Evolutionary conservation across 2,113 vertebrate species (phyloP).

Genomic region (Centropus unirufus): DNA sequence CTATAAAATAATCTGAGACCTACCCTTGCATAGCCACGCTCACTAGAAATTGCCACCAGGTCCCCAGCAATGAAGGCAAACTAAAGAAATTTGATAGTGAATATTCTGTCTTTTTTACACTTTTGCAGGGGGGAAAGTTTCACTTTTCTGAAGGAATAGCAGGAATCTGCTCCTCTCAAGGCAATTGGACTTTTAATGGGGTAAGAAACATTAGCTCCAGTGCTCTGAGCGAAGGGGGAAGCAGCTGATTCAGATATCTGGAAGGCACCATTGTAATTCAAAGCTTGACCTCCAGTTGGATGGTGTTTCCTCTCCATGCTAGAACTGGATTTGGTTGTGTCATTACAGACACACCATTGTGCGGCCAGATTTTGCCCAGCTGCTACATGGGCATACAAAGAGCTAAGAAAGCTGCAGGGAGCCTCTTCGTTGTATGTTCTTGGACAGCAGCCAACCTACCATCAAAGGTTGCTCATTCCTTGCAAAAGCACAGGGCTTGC

Average conservation of each 20-base stretch:
- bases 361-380: constrained; percentile 64
- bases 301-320: constrained; percentile 13
- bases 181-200: neutral
- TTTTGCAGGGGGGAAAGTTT: neutral
- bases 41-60: neutral
- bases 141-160: neutral
- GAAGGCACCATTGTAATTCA: constrained; percentile 47
- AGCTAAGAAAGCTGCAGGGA: constrained; percentile 59
- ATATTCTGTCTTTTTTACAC: neutral
- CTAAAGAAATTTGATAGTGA: neutral
- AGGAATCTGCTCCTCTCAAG: neutral
- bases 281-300: constrained; percentile 24
- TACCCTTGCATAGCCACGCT: neutral
- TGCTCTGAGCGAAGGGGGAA: neutral
- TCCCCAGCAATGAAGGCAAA: neutral
- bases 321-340: constrained; percentile 41
- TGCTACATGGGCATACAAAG: constrained; percentile 39
- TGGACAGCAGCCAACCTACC: constrained; percentile 34
- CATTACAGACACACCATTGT: constrained; percentile 51
- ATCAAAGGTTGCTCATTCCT: constrained; percentile 45
- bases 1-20: neutral
- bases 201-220: constrained; percentile 23
- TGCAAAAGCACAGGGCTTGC: constrained; percentile 13
- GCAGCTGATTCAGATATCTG: constrained; percentile 32
- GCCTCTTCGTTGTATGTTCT: constrained; percentile 37